Base-by-base conservation (phyloP, 64 coral and sea anemone species). In the Acropora yongei region DNA sequence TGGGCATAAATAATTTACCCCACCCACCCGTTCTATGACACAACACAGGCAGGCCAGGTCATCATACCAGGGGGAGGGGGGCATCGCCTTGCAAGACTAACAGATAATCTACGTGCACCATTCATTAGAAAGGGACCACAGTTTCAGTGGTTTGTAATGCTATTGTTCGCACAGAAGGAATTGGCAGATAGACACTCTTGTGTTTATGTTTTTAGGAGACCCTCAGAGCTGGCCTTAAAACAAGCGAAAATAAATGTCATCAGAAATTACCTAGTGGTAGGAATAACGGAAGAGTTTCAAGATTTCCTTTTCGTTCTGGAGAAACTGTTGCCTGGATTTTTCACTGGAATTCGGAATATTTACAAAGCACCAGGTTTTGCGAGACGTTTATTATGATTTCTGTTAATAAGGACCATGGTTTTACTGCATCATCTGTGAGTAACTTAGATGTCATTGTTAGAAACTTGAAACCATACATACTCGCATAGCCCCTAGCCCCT, bases 221-320 rank as follows among this genome's bases (percentile, higher is more conserved):
- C 60, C 75, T 11, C 81, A 80, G 63, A 65, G n/a, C 69, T 89
- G 78, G 94, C 97, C n/a, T 50, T 99, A 1, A 75, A 68, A 68
- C 91, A 94, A 71, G 97, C 97, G 8, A 96, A 96, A 50, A 14
- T 61, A 3, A 96, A 96, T 48, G 91, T 99, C 13, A 60, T 91
- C 49, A 89, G 4, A 14, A 93, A 90, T 11, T 99, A 99, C 44
- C 19, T 96, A 12, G 91, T 96, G 3, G 94, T 99, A 18, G 97
- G 97, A 45, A 63, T 99, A 44, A 50, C 93, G 58, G 97, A 99
- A 77, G 91, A 99, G 57, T 82, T 93, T 18, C 72, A 96, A 43
- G 85, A 92, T 55, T 99, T 99, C 47, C 45, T 99, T 48, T 60
- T 65, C 77, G 97, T 91, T 43, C 86, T 99, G 11, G 94, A 96